Conservation (phyloP, 1,140 invertebrate genomes). For the Argopecten irradians region DNA sequence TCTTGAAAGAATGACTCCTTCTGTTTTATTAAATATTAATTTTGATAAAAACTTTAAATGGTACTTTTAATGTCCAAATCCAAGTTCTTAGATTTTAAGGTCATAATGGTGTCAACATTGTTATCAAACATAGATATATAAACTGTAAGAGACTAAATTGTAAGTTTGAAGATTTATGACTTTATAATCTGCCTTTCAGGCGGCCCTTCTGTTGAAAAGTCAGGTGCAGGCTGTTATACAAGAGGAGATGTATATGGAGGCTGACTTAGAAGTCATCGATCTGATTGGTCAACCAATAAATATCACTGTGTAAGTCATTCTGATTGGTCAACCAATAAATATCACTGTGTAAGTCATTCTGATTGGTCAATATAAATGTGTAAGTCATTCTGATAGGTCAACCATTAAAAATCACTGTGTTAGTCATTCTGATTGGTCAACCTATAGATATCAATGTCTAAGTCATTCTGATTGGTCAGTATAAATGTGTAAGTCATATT, state of each 20-base stretch:
- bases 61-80: too few relatives aligned
- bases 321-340: background rate
- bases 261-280: constrained; percentile 68
- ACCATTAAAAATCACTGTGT: background rate
- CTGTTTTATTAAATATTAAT: too few relatives aligned
- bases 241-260: constrained; percentile 63
- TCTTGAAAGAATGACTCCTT: too few relatives aligned
- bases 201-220: constrained; percentile 72
- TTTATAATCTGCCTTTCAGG: constrained; percentile 49
- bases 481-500: background rate
- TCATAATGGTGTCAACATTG: too few relatives aligned
- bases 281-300: constrained; percentile 67
- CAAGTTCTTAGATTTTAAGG: too few relatives aligned
- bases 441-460: background rate
- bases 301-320: constrained; percentile 56
- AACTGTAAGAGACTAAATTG: background rate
- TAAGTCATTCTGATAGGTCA: background rate
- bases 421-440: background rate
- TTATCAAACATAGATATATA: too few relatives aligned
- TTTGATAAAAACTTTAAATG: too few relatives aligned
- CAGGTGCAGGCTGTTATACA: constrained; percentile 63
- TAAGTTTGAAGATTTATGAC: background rate
- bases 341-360: background rate
- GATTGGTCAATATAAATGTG: too few relatives aligned
- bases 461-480: background rate